phyloP scores from a whole-genome alignment of 2,113 vertebrate genomes.

The Indri indri region DNA sequence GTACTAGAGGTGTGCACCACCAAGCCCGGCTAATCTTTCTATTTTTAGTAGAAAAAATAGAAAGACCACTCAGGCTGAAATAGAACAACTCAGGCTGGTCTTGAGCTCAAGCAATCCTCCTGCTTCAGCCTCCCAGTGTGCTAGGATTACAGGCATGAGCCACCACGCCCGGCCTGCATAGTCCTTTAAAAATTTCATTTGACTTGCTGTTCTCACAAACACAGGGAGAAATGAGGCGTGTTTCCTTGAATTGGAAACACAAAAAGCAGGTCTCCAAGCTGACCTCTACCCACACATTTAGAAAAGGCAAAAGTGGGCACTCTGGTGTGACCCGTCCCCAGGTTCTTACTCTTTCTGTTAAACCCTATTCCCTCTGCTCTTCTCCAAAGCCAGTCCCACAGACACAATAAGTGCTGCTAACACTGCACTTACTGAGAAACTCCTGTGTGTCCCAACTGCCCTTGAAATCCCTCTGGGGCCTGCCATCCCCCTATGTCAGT shows the following conservation, averaged over 20 bases:
- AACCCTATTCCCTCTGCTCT: not conserved
- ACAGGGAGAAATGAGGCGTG: not conserved
- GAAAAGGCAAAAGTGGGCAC: not conserved
- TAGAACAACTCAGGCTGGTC: no score
- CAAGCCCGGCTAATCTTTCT: no score
- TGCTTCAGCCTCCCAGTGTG: no score
- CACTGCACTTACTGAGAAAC: not conserved
- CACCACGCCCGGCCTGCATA: fast-evolving
- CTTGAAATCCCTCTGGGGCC: not conserved
- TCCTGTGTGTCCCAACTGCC: not conserved
- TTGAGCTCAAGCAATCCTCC: no score
- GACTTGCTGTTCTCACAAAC: not conserved
- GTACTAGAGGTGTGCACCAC: no score
- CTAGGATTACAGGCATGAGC: no score
- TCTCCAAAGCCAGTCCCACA: not conserved
- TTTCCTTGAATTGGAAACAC: not conserved
- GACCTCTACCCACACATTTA: no score
- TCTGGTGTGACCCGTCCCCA: not conserved
- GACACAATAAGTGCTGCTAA: not conserved
- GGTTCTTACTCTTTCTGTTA: not conserved
- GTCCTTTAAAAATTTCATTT: not conserved
- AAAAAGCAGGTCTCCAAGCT: not conserved
- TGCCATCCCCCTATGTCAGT: not conserved
- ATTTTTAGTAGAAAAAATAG: no score
- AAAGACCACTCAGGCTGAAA: no score